These are phyloP conservation scores for Caenorhabditis brenneri DNA, from an alignment of 1,140 invertebrate species.

Conservation along the genomic window DNA sequence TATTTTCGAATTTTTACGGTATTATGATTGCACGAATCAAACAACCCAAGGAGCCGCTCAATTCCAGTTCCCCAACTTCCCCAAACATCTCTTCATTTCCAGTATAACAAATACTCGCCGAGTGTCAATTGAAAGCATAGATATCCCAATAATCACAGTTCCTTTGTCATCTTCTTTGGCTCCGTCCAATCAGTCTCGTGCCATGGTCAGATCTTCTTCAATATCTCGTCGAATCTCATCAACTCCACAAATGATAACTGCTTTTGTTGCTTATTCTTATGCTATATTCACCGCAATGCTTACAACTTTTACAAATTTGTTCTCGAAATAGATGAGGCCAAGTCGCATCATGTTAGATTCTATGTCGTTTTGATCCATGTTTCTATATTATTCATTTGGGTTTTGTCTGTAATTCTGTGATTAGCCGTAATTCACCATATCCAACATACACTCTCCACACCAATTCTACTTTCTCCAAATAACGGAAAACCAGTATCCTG, in stretches of 20 bases:
- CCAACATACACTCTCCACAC: neutral
- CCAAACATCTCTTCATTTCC: too few relatives aligned
- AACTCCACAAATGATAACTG: constrained; percentile 27
- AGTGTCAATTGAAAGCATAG: neutral
- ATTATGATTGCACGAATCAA: too few relatives aligned
- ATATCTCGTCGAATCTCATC: neutral
- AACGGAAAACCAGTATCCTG: neutral
- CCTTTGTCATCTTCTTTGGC: neutral
- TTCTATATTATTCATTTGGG: too few relatives aligned
- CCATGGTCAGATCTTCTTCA: neutral
- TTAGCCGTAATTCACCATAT: neutral
- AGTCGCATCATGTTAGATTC: too few relatives aligned
- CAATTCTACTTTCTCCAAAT: neutral
- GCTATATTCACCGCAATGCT: neutral
- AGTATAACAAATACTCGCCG: neutral
- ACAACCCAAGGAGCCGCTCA: too few relatives aligned
- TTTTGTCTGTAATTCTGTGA: neutral
- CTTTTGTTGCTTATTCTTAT: neutral
- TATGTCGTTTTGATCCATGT: too few relatives aligned
- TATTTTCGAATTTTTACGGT: too few relatives aligned
- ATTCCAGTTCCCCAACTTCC: too few relatives aligned
- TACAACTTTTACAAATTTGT: neutral
- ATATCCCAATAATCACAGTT: neutral
- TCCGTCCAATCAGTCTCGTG: neutral
- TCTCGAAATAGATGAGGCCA: neutral